Percentiles rank a stretch among this genome's conserved stretches.
Conservation (phyloP, 2,888 invertebrate genomes). For the Hypselothyrea guttata region DNA sequence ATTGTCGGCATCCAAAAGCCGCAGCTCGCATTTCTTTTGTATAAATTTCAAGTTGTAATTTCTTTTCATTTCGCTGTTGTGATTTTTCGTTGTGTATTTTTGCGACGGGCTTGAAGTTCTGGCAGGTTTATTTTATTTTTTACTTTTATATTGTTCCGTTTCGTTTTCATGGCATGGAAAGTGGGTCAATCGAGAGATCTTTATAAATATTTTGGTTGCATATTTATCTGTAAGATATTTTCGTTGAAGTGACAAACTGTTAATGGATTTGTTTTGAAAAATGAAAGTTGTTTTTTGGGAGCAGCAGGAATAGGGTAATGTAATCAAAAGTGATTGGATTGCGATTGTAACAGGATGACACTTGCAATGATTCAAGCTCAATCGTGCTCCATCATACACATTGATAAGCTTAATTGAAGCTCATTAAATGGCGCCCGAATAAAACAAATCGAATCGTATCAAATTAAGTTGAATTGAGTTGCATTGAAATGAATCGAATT, state of each 20-base stretch:
- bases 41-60: conserved; percentile 59
- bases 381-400: conserved; percentile 7
- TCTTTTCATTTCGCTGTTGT: conserved; percentile 52
- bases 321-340: not conserved
- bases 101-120: conserved; percentile 35
- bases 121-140: conserved; percentile 35
- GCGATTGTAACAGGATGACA: conserved; percentile 21
- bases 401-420: conserved; percentile 17
- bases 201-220: conserved; percentile 70
- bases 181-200: conserved; percentile 76
- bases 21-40: conserved; percentile 54
- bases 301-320: conserved; percentile 23
- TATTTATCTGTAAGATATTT: conserved; percentile 67
- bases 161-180: conserved; percentile 61
- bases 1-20: conserved; percentile 21
- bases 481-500: conserved; percentile 8
- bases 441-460: conserved; percentile 16
- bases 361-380: conserved; percentile 5
- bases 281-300: conserved; percentile 60
- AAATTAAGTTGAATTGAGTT: conserved; percentile 5
- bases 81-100: conserved; percentile 13
- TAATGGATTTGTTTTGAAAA: conserved; percentile 66
- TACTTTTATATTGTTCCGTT: conserved; percentile 33
- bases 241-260: conserved; percentile 58
- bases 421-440: conserved; percentile 33